A percentile compares a stretch with the other conserved stretches of the same genome.
phyloP scores from a whole-genome alignment of 2,888 invertebrate species.

The Periphyllus acericola region DNA sequence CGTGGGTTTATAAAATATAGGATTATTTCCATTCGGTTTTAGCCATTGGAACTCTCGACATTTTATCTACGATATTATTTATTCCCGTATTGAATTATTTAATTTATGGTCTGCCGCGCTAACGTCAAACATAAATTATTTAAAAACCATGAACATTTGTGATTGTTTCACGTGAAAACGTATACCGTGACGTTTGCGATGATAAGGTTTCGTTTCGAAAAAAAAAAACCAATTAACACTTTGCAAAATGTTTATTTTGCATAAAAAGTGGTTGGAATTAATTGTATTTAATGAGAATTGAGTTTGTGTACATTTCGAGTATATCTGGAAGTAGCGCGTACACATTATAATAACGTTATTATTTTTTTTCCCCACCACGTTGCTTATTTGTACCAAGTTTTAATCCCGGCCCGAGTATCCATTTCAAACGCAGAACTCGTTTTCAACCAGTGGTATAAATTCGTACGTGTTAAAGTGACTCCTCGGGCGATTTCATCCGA shows the following conservation, averaged over 20 bases:
- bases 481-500: constrained; percentile 13
- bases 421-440: constrained; percentile 14
- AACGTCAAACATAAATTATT: no score
- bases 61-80: no score
- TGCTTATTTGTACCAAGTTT: background rate
- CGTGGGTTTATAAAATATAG: no score
- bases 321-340: no score
- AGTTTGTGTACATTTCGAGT: background rate
- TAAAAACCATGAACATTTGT: no score
- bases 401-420: background rate
- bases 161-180: no score
- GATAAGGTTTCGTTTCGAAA: background rate
- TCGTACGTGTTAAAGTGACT: constrained; percentile 43
- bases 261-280: background rate
- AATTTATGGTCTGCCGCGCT: no score
- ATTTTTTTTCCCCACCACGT: background rate
- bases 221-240: background rate
- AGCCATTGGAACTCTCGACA: no score
- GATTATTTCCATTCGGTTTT: no score
- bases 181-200: no score
- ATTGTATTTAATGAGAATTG: background rate
- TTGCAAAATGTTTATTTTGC: background rate
- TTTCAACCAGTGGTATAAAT: background rate
- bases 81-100: no score
- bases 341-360: background rate